Evolutionary conservation across 2,888 invertebrate species (phyloP).

Genomic region (Cheilosia impressa): DNA sequence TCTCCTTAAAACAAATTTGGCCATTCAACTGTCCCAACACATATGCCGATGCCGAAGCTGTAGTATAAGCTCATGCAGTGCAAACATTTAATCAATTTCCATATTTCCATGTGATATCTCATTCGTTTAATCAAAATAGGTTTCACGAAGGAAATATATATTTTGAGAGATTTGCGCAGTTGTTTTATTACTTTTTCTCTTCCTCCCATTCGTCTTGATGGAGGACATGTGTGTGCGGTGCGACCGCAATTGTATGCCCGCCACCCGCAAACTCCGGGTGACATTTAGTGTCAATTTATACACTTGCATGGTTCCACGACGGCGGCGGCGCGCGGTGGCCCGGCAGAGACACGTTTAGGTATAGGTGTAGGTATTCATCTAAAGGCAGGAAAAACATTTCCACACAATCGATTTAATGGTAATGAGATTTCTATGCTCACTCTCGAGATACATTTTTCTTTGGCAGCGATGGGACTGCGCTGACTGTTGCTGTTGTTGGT

Average conservation of each 20-base stretch:
- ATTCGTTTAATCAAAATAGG: conserved; percentile 69
- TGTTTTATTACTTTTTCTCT: neutral
- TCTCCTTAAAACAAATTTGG: conserved; percentile 50
- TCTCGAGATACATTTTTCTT: conserved; percentile 69
- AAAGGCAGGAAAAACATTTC: conserved; percentile 62
- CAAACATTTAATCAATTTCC: conserved; percentile 71
- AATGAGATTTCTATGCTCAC: conserved; percentile 74
- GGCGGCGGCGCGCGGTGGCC: neutral
- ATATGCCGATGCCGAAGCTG: conserved; percentile 9
- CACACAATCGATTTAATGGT: conserved; percentile 75
- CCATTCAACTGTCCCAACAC: conserved; percentile 7
- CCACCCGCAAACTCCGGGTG: conserved; percentile 70
- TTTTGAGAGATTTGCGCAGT: conserved; percentile 1
- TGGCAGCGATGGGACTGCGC: conserved; percentile 36
- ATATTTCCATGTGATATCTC: conserved; percentile 72
- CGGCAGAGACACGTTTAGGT: conserved; percentile 3
- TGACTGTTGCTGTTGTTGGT: conserved; percentile 15
- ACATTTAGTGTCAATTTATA: conserved; percentile 75
- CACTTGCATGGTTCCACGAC: conserved; percentile 64
- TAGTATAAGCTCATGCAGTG: conserved; percentile 5
- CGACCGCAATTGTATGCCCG: neutral
- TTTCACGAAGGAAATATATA: conserved; percentile 53
- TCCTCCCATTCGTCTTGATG: neutral
- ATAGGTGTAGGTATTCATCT: conserved; percentile 15
- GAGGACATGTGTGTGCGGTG: conserved; percentile 37